A percentile compares a stretch with the other conserved stretches of the same genome.
Conservation (phyloP, 2,113 vertebrate species). For the Hydropotes inermis region DNA sequence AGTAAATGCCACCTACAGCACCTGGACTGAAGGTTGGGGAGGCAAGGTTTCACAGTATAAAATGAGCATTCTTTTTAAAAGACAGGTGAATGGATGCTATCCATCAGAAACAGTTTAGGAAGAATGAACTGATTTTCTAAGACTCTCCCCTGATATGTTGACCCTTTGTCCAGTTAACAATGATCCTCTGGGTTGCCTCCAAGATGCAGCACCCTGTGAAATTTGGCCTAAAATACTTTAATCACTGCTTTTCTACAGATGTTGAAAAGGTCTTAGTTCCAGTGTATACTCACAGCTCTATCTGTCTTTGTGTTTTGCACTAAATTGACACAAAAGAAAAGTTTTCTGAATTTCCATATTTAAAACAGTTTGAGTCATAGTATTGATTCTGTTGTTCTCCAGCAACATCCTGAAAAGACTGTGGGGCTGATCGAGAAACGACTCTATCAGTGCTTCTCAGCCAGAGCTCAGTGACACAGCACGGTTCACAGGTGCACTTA, state of each 20-base stretch:
- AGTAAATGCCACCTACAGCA: not conserved
- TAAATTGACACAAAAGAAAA: not conserved
- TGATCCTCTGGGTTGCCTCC: not conserved
- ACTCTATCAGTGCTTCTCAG: not conserved
- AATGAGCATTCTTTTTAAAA: not conserved
- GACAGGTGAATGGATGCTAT: not conserved
- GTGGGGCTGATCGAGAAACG: not conserved
- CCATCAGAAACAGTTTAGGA: not conserved
- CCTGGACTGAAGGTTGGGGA: not conserved
- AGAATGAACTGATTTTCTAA: not conserved
- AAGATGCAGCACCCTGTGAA: not conserved
- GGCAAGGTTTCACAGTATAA: not conserved
- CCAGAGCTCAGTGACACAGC: too few species aligned
- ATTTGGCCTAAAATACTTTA: not conserved
- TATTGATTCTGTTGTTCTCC: not conserved
- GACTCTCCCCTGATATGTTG: not conserved
- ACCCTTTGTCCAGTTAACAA: not conserved
- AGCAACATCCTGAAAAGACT: not conserved
- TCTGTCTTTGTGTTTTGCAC: not conserved
- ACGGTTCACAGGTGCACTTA: not conserved
- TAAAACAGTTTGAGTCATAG: not conserved
- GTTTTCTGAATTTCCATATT: not conserved
- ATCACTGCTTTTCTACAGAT: not conserved
- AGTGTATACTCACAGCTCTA: not conserved
- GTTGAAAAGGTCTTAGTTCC: not conserved